These are phyloP conservation scores for Illadopsis cleaveri DNA, from an alignment of 2,113 vertebrate genomes.

Conservation along the genomic window DNA sequence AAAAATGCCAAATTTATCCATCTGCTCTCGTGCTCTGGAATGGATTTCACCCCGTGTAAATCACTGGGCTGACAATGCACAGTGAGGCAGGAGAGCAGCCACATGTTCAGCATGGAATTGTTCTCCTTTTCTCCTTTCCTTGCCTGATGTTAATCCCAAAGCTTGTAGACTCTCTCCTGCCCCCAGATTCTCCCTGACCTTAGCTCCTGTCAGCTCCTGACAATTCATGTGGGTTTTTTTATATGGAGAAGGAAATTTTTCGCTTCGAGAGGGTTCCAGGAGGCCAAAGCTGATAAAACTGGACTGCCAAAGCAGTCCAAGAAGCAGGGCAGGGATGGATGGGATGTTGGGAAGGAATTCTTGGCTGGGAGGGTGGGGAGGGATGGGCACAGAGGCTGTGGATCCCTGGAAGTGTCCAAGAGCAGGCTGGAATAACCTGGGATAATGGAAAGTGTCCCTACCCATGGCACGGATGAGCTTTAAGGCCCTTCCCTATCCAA, in stretches of 20 bases:
- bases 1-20: neutral
- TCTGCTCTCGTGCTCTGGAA: slow-evolving; percentile 9
- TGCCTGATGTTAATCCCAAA: neutral
- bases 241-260: neutral
- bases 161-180: too few species aligned
- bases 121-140: neutral
- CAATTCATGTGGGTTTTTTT: neutral
- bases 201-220: neutral
- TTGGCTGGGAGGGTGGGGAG: neutral
- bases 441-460: neutral
- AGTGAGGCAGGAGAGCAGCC: neutral
- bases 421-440: neutral
- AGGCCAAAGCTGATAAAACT: neutral
- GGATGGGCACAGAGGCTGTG: neutral
- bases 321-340: neutral
- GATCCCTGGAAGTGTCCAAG: neutral
- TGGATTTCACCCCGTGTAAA: neutral
- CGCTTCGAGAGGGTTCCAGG: neutral
- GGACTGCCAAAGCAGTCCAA: neutral
- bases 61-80: neutral
- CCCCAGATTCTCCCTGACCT: neutral
- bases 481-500: neutral
- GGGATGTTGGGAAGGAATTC: neutral
- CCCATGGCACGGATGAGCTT: neutral
- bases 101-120: too few species aligned